Evolutionary conservation across 2,797 vertebrate genomes (phyloP), one percentile per base, ranked within the genome.

Genomic region (Loriculus beryllinus): DNA sequence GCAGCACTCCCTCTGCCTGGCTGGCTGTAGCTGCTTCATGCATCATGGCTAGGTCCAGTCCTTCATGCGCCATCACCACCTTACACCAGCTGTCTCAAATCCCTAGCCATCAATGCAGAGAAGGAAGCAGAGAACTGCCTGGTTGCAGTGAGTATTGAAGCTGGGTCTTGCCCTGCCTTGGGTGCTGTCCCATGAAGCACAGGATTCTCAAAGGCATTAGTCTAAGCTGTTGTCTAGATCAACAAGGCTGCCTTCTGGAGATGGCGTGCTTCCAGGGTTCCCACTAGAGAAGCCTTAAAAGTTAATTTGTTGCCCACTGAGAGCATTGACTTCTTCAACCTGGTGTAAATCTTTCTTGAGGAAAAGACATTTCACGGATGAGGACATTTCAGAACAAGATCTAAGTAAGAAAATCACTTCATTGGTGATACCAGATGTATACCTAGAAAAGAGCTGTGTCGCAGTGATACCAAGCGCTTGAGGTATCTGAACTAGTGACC

Each of bases 81-180:
- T 57, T 17, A 14, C 3, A 0, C 33, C 52, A 31, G 33, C 3
- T 75, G 0, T 3, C 13, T 22, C 49, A 4, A 0, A 1, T 2
- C 7, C 45, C 35, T 15, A 16, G 17, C 14, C 5, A 1, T 14
- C 59, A 19, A 1, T 1, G 22, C n/a, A 1, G 12, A 7, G 40
- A 15, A 42, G 18, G 25, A 10, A 26, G n/a, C 20, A 4, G 33
- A 48, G 14, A 5, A 19, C n/a, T 43, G 81, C 59, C 37, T 4
- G n/a, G 15, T 1, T 23, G 40, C 26, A 17, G 39, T 1, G 25
- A 22, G 26, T 4, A 0, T 0, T 28, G 39, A 33, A 72, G 40
- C 51, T 37, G 31, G 2, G 5, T 47, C 39, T 76, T 60, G 17
- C 59, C 79, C 40, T 31, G 51, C 64, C 52, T 2, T 3, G 20